phyloP scores from a whole-genome alignment of 1,140 invertebrate species.

The Euwallacea fornicatus region DNA sequence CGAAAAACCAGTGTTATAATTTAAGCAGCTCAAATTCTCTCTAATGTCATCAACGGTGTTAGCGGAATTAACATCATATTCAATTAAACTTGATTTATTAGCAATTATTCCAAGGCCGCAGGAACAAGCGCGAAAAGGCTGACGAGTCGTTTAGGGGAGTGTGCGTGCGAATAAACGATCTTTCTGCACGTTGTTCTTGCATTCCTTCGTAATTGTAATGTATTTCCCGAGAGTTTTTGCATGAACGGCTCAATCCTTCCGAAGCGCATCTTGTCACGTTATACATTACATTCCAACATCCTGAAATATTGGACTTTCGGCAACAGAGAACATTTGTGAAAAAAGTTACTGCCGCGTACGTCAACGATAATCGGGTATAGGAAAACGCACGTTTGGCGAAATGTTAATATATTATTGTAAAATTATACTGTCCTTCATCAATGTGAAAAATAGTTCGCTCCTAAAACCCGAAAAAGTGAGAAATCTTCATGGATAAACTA shows the following conservation, averaged over 20 bases:
- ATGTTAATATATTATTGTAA: too few species aligned
- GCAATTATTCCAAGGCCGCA: constrained; percentile 13
- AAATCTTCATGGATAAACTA: constrained; percentile 14
- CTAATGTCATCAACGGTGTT: background rate
- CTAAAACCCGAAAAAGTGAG: too few species aligned
- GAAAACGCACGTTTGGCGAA: too few species aligned
- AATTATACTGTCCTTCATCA: too few species aligned
- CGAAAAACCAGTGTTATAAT: too few species aligned
- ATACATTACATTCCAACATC: constrained; percentile 1
- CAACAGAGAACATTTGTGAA: background rate
- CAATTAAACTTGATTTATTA: constrained; percentile 12
- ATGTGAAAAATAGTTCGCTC: too few species aligned
- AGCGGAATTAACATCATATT: constrained; percentile 7
- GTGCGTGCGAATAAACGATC: constrained; percentile 18
- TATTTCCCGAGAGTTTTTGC: constrained; percentile 7
- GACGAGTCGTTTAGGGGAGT: constrained; percentile 5
- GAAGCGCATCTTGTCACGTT: background rate
- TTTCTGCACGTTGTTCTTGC: constrained; percentile 7
- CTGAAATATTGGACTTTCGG: background rate
- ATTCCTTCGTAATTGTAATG: constrained; percentile 10
- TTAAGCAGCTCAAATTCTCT: background rate
- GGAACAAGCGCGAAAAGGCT: constrained; percentile 6
- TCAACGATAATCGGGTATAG: too few species aligned
- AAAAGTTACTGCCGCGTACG: background rate
- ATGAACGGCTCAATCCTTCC: constrained; percentile 2